Base-by-base conservation (phyloP, 1,140 invertebrate genomes). In the Manduca sexta region DNA sequence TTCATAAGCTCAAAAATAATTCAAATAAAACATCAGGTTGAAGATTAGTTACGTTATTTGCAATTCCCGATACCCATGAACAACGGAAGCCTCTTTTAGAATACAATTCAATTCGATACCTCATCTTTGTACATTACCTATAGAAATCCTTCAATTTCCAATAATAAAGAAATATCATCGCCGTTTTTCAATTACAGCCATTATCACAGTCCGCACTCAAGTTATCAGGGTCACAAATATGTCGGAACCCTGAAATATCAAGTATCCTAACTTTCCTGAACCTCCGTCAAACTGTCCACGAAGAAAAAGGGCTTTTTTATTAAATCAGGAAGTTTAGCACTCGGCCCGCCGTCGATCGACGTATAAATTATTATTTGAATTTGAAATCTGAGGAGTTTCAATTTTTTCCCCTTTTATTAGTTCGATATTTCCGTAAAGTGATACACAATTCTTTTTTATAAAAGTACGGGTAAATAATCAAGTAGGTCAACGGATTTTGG, bases 231-330 rank as follows among this genome's bases (percentile, higher is more conserved):
- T 44, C 29, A 17, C 43, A 17, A 45, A 45, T 34, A 45, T 4
- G 16, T 34, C 15, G 33, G 8, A 30, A n/a, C n/a, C 13, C 13
- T 31, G 41, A 29, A 43, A 43, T 43, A 43, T 43, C 21, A 43
- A 43, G 41, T 29, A 43, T 30, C 29, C 13, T 15, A 43, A 43
- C 41, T 43, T 43, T n/a, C 18, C 12, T 30, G 11, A 17, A 45
- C 43, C 43, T 21, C 29, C 43, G 43, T 34, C 43, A 45, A 45
- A 35, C 10, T 35, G 43, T 45, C 43, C 15, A 14, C 17, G 30
- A 45, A 45, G 33, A 45, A 45, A 45, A 35, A 35, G 16, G 33
- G 30, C 2, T 35, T 6, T 45, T 45, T 45, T 45, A 45, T 45
- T 45, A 34, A 45, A 45, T 45, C 14, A 45, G 33, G 31, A 45